Percentiles rank a stretch among this genome's conserved stretches.
Conservation (phyloP, 2,113 vertebrate species). For the Sphyrna mokarran region DNA sequence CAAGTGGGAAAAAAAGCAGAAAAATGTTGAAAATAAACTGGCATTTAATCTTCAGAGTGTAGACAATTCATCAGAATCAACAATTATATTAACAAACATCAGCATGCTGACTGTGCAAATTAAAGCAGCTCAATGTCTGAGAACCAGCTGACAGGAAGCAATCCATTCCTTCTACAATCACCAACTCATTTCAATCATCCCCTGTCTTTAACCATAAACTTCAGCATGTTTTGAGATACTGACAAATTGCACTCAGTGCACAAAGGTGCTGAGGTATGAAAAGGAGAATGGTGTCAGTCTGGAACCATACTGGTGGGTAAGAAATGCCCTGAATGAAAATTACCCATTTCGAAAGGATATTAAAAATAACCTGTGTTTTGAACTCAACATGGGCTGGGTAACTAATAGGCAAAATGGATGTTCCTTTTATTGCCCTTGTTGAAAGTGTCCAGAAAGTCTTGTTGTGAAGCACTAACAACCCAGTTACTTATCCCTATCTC, state of each 20-base stretch:
- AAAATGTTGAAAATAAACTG: background rate
- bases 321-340: background rate
- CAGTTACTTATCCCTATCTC: slow-evolving; percentile 67
- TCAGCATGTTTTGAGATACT: background rate
- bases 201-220: background rate
- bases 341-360: background rate
- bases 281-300: background rate
- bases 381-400: background rate
- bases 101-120: background rate
- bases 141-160: background rate
- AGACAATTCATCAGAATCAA: background rate
- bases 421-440: slow-evolving; percentile 49
- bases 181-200: background rate
- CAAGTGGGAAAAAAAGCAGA: background rate
- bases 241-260: background rate
- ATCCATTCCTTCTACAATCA: background rate
- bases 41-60: background rate
- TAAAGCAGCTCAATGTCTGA: background rate
- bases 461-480: slow-evolving; percentile 50
- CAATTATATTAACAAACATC: background rate
- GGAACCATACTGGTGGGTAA: background rate
- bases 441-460: slow-evolving; percentile 51
- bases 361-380: background rate
- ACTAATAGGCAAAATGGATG: slow-evolving; percentile 57
- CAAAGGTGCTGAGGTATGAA: background rate